Evolutionary conservation across 35 echinoderm and acorn worm species (phyloP).

Genomic region (Chiridota heheva): DNA sequence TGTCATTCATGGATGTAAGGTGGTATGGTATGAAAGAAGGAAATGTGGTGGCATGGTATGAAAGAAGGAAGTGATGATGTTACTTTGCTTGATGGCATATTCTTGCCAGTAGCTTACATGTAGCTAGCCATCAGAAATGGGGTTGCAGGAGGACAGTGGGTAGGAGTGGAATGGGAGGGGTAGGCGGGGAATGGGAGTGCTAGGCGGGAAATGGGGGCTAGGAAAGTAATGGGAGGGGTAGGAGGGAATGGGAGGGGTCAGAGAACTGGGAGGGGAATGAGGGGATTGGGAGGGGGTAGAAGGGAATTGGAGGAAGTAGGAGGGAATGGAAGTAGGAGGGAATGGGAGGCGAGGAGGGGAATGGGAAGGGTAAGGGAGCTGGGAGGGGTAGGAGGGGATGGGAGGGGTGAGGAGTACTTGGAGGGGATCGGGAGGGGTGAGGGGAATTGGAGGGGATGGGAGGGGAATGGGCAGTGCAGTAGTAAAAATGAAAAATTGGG

Average conservation of each 20-base stretch:
- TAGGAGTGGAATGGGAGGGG: not conserved
- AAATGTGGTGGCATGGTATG: not conserved
- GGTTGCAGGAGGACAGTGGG: not conserved
- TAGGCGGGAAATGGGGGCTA: not conserved
- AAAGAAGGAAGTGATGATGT: not conserved
- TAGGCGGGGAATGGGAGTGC: not conserved
- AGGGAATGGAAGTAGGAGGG: not conserved
- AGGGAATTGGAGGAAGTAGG: not conserved
- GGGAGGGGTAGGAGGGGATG: not conserved
- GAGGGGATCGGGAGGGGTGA: not conserved
- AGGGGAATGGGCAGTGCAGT: not conserved
- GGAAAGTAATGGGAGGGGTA: not conserved
- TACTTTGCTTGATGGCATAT: not conserved
- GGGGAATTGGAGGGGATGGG: not conserved
- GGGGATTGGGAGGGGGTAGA: not conserved
- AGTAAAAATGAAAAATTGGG: too few relatives aligned
- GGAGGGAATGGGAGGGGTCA: not conserved
- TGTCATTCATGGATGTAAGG: too few relatives aligned
- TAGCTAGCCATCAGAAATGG: not conserved
- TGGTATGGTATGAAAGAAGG: too few relatives aligned
- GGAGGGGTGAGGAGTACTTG: not conserved
- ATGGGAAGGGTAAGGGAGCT: not conserved
- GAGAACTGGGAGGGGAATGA: not conserved
- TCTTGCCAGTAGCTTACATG: not conserved
- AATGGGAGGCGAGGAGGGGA: not conserved